Evolutionary conservation across 2,113 vertebrate genomes (phyloP).

Genomic region (Rhodinocichla rosea): DNA sequence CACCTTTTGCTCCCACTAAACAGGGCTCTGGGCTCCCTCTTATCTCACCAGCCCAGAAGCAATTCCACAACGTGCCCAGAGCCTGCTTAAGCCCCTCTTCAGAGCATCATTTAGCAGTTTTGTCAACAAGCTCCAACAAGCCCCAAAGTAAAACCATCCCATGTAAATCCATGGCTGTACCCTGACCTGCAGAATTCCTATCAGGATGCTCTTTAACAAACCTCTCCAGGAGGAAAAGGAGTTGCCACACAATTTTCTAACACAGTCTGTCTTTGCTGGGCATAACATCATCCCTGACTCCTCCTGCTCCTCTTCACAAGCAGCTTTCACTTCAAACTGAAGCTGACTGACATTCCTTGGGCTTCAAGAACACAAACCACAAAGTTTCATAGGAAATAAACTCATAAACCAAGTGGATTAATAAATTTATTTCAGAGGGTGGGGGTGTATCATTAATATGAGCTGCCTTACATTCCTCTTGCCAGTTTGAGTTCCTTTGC

Average conservation of each 20-base stretch:
- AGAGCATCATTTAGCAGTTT: not conserved
- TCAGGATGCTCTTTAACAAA: not conserved
- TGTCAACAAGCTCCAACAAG: not conserved
- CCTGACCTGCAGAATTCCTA: not conserved
- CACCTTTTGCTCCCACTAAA: not conserved
- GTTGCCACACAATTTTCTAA: not conserved
- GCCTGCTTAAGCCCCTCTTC: not conserved
- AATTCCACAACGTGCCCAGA: not conserved
- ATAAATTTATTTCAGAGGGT: conserved; percentile 6
- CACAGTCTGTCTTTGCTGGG: not conserved
- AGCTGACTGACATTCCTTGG: not conserved
- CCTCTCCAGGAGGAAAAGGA: not conserved
- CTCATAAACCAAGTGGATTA: conserved; percentile 31
- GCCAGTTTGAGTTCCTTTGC: not conserved
- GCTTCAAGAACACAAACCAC: not conserved
- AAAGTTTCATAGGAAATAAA: conserved; percentile 8
- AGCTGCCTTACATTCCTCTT: not conserved
- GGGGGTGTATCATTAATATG: not conserved
- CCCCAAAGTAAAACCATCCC: not conserved
- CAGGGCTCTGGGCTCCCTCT: not conserved
- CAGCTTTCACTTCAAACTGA: not conserved
- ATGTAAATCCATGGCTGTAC: not conserved
- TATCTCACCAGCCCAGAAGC: conserved; percentile 9
- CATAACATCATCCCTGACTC: not conserved
- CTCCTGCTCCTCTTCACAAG: not conserved